Percentiles rank a stretch among this genome's conserved stretches.
Conservation (phyloP, 92 coral and sea anemone species). For the Montipora capitata region DNA sequence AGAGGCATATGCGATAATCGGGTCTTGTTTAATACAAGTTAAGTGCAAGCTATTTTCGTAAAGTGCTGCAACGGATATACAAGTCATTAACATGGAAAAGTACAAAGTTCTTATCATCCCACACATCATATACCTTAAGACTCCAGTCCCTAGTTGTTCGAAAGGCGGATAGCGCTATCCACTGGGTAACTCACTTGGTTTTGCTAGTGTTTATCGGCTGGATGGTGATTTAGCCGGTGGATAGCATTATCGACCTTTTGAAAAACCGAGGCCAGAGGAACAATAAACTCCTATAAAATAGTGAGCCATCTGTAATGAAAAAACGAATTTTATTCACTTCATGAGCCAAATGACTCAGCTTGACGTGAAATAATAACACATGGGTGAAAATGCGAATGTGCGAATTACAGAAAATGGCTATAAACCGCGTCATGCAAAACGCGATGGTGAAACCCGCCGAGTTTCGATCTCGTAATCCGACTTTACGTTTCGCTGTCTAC, state of each 20-base stretch:
- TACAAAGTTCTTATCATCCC: background rate
- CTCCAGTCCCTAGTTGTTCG: background rate
- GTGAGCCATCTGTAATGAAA: background rate
- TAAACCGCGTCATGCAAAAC: background rate
- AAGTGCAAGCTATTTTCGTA: conserved; percentile 16
- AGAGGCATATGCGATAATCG: conserved; percentile 16
- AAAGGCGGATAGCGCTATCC: too few species aligned
- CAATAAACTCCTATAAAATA: background rate
- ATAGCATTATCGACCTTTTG: too few species aligned
- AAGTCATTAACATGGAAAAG: conserved; percentile 14
- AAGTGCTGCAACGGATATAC: conserved; percentile 20
- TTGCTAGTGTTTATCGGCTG: too few species aligned
- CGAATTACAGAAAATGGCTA: conserved; percentile 4
- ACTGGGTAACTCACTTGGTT: too few species aligned
- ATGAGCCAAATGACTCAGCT: background rate
- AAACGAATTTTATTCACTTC: background rate
- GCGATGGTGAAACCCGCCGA: background rate
- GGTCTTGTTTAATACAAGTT: conserved; percentile 26
- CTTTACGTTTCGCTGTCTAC: background rate
- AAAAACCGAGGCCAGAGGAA: too few species aligned
- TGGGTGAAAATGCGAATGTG: background rate
- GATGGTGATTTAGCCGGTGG: too few species aligned
- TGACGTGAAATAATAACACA: background rate
- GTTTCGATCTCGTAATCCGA: background rate
- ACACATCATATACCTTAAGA: background rate